Evolutionary conservation across 2,888 invertebrate genomes (phyloP).

Genomic region (Lasiommata megera): DNA sequence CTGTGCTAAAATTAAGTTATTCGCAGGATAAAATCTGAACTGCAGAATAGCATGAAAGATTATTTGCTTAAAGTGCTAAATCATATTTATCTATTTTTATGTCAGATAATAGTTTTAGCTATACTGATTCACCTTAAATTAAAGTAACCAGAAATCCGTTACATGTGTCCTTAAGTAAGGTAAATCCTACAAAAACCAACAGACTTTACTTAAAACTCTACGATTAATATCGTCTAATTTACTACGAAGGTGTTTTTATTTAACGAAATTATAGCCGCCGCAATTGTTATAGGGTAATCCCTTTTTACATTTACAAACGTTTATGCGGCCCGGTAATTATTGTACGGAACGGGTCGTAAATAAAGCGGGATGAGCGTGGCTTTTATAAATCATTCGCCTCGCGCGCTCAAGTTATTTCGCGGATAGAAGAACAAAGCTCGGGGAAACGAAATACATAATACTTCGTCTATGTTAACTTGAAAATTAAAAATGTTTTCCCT

Average conservation of each 20-base stretch:
- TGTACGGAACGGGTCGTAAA: slow-evolving; percentile 73
- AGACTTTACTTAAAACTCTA: background rate
- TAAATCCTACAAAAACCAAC: no score
- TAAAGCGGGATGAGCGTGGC: slow-evolving; percentile 75
- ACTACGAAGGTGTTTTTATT: slow-evolving; percentile 34
- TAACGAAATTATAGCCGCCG: slow-evolving; percentile 56
- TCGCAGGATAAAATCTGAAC: background rate
- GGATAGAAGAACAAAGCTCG: slow-evolving; percentile 76
- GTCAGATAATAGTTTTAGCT: no score
- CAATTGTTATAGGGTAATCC: slow-evolving; percentile 52
- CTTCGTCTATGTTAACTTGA: slow-evolving; percentile 39
- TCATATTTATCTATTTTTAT: no score
- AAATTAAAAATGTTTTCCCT: slow-evolving; percentile 38
- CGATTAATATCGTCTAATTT: slow-evolving; percentile 8
- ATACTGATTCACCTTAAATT: no score
- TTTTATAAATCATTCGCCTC: slow-evolving; percentile 76
- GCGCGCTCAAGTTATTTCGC: slow-evolving; percentile 69
- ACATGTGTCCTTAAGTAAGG: no score
- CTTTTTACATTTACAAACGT: slow-evolving; percentile 73
- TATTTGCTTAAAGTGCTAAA: no score
- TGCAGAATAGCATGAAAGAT: no score
- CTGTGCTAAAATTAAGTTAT: no score
- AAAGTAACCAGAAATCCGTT: no score
- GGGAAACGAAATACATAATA: slow-evolving; percentile 66
- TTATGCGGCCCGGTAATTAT: slow-evolving; percentile 74